Evolutionary conservation across 2,113 vertebrate genomes (phyloP).

Genomic region (Nanorana parkeri): DNA sequence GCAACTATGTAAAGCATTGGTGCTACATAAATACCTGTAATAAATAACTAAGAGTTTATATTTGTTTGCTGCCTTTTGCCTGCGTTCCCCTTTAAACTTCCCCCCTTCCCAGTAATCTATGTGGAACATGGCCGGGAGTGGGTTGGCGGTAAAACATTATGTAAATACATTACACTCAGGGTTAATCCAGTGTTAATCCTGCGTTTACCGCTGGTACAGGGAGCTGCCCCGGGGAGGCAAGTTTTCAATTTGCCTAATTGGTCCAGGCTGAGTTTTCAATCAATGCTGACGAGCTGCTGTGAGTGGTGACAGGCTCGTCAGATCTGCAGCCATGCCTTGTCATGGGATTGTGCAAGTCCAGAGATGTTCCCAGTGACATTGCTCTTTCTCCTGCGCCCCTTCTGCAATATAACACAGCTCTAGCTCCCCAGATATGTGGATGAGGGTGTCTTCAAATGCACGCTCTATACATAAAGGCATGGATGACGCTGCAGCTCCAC

Average conservation of each 20-base stretch:
- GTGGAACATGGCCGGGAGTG: constrained; percentile 4
- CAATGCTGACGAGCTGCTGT: constrained; percentile 51
- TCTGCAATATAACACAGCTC: not conserved
- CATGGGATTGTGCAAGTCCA: constrained; percentile 55
- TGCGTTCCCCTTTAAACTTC: too few species aligned
- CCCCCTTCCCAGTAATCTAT: not conserved
- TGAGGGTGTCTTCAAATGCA: too few species aligned
- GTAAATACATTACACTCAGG: constrained; percentile 38
- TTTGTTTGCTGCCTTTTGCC: too few species aligned
- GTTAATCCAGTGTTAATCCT: constrained; percentile 43
- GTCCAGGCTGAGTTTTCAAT: constrained; percentile 66
- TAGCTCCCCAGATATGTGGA: too few species aligned
- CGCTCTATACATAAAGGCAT: too few species aligned
- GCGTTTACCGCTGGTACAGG: constrained; percentile 27
- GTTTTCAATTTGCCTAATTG: constrained; percentile 65
- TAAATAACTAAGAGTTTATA: too few species aligned
- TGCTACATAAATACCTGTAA: too few species aligned
- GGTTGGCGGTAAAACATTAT: not conserved
- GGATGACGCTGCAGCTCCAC: too few species aligned
- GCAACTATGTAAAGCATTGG: too few species aligned
- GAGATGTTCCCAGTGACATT: constrained; percentile 28
- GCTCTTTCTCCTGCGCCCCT: not conserved
- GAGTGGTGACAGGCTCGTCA: constrained; percentile 62
- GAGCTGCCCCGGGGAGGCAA: constrained; percentile 56
- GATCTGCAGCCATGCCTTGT: constrained; percentile 60